A percentile compares a stretch with the other conserved stretches of the same genome.
phyloP scores from a whole-genome alignment of 53 echinoderm and acorn worm genomes.

The Actinopyga echinites region DNA sequence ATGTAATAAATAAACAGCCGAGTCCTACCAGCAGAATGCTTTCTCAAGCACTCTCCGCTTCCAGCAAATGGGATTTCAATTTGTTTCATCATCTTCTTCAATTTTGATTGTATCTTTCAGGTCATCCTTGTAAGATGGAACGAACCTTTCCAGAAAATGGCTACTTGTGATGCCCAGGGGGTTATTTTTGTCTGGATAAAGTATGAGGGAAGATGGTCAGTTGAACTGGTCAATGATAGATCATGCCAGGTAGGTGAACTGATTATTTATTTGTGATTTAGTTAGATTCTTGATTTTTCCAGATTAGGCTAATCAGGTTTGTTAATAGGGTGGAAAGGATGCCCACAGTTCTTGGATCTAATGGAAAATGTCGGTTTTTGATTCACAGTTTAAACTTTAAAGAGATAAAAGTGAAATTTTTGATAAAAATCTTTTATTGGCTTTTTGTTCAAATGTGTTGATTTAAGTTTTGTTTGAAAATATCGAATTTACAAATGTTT shows the following conservation, averaged over 20 bases:
- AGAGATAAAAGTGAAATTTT: too few relatives aligned
- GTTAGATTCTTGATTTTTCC: too few relatives aligned
- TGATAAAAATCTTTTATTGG: too few relatives aligned
- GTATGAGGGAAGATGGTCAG: slow-evolving; percentile 98
- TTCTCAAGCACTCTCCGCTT: neutral
- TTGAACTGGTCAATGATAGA: slow-evolving; percentile 97
- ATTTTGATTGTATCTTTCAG: slow-evolving; percentile 47
- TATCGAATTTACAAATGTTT: too few relatives aligned
- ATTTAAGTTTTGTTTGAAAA: too few relatives aligned
- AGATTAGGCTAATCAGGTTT: too few relatives aligned
- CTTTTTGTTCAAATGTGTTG: too few relatives aligned
- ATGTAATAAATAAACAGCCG: too few relatives aligned
- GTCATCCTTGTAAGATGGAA: slow-evolving; percentile 98
- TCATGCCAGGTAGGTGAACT: slow-evolving; percentile 83
- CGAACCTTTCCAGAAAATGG: slow-evolving; percentile 98
- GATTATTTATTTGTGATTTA: neutral
- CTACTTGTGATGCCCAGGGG: slow-evolving; percentile 93
- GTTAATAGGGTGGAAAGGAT: too few relatives aligned
- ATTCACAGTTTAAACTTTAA: too few relatives aligned
- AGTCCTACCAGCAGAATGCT: neutral
- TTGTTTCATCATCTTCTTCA: neutral
- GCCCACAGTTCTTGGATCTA: too few relatives aligned
- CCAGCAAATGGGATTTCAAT: slow-evolving; percentile 7
- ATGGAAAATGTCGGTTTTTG: too few relatives aligned
- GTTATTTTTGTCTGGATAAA: slow-evolving; percentile 99